Evolutionary conservation across 2,113 vertebrate genomes (phyloP), one percentile per base, ranked within the genome.

Genomic region (Colius striatus): DNA sequence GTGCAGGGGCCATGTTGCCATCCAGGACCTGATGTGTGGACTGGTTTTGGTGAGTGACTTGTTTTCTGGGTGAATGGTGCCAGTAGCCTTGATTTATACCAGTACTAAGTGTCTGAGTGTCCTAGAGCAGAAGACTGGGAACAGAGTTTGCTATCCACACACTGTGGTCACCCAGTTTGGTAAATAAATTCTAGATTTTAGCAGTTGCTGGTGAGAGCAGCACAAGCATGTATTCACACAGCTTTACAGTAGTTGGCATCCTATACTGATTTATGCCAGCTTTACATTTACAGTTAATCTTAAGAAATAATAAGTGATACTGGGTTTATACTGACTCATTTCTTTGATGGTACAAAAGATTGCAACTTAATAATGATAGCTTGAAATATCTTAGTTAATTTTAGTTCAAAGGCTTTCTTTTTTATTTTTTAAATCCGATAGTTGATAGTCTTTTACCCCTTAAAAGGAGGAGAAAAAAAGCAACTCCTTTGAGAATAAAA

Each of bases 391-490:
- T 11, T 18, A 55, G 36, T 78, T 92, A 91, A 87, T 91, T 95
- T 96, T 90, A 95, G 82, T 91, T 95, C 78, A 76, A 84, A 94
- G 51, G 27, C n/a, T 89, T 43, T 25, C 12, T 3, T 18, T 71
- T 87, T 88, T 60, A 32, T 77, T 91, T 87, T 74, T 74, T 9
- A 36, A 75, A 68, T 73, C 62, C 87, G 25, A n/a, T 91, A 66
- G 62, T 60, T 73, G 54, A 61, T 83, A 73, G 67, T 51, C 36
- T 83, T 76, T 94, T 75, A 66, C 16, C 16, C 94, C 67, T 91
- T 94, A 92, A 95, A 95, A 95, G 78, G 34, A 91, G 34, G 23
- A 80, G 63, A 90, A 94, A 94, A 93, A 65, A 93, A 84, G 58
- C 47, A 88, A 85, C 54, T 66, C 27, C 29, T 92, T 61, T 75